Evolutionary conservation across 2,888 invertebrate genomes (phyloP).

Genomic region (Drosophila putrida): DNA sequence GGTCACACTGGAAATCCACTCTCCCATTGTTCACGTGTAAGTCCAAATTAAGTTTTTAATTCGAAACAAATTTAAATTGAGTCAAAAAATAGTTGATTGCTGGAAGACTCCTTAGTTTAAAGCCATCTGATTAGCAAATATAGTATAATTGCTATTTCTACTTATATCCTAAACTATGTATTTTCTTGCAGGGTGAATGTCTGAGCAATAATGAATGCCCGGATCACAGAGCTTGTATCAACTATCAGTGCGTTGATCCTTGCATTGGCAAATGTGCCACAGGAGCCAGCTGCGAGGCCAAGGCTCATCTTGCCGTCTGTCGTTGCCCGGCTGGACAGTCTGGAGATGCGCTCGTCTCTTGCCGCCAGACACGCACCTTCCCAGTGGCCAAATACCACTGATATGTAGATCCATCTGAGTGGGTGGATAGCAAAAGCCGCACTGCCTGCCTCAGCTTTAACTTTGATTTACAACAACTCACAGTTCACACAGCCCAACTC

Average conservation of each 20-base stretch:
- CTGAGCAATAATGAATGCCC: conserved; percentile 91
- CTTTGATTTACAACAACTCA: neutral
- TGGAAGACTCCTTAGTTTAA: too few species aligned
- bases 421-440: conserved; percentile 52
- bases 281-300: conserved; percentile 91
- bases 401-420: neutral
- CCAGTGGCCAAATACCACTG: conserved; percentile 84
- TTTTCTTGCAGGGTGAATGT: conserved; percentile 90
- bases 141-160: too few species aligned
- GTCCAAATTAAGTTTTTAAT: conserved; percentile 35
- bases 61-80: too few species aligned
- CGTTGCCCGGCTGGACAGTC: conserved; percentile 90
- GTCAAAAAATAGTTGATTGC: too few species aligned
- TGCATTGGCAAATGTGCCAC: conserved; percentile 92
- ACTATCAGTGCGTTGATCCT: conserved; percentile 91
- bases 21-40: conserved; percentile 88
- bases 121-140: too few species aligned
- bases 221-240: conserved; percentile 91
- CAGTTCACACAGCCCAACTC: neutral
- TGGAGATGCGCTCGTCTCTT: conserved; percentile 88
- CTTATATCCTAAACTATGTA: neutral
- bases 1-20: conserved; percentile 93
- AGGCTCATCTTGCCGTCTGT: conserved; percentile 93
- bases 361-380: conserved; percentile 85
- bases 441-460: conserved; percentile 65